Evolutionary conservation across 2,888 invertebrate genomes (phyloP), one percentile per base, ranked within the genome.

Genomic region (Salticus scenicus): DNA sequence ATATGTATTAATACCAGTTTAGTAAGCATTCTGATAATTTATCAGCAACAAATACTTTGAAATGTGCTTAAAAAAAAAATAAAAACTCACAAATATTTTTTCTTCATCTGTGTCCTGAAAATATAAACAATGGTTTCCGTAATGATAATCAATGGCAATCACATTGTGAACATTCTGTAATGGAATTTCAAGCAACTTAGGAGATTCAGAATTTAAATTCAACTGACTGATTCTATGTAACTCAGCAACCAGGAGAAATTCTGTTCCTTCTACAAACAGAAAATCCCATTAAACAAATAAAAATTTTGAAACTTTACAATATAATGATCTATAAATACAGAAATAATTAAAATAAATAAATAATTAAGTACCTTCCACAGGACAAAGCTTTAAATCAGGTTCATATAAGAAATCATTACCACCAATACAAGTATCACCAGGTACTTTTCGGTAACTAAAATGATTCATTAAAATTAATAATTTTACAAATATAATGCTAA

Each of bases 71-170:
- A 71, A 20, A n/a, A 10, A 41, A 41, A 27, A 64, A 4, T n/a
- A 51, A 63, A 74, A 30, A 71, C 84, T 90, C 89, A 92, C 92
- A 85, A 94, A 94, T 87, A 97, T 96, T 28, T 94, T 94, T 89
- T 96, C 95, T 10, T 94, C 92, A 74, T 94, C 94, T 84, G 96
- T 95, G 90, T 97, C 97, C 0, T 96, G 96, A 95, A 96, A 97
- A 91, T 95, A 97, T 0, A 97, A 93, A 90, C 96, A 96, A 90
- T 96, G 96, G 88, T 95, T 94, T 86, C 93, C 93, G 92, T 96
- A 93, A 90, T 97, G 96, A 90, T 95, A 97, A 90, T 97, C 97
- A 24, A 97, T 94, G 0, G 97, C 95, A 66, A 96, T 95, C 0
- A 96, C 96, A 90, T 96, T 96, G 89, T 94, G 94, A 88, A 96